Conservation (phyloP, 2,113 vertebrate species). For the Xiphophorus hellerii region DNA sequence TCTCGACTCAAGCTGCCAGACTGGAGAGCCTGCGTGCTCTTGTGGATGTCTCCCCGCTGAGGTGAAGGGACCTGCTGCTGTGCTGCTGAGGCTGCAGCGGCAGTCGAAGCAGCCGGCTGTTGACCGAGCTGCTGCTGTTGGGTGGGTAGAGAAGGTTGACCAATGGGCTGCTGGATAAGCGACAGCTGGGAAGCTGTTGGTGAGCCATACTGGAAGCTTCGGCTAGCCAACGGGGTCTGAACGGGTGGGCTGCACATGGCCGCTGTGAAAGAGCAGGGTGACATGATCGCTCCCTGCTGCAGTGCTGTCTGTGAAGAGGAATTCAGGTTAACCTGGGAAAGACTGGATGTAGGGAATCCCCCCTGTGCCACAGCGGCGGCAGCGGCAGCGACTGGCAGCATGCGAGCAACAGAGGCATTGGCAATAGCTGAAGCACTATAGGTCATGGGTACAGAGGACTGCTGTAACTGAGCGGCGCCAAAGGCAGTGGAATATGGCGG, state of each 20-base stretch:
- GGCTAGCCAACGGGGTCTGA: slow-evolving; percentile 90
- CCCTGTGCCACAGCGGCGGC: slow-evolving; percentile 84
- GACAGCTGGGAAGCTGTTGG: slow-evolving; percentile 93
- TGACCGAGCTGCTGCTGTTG: slow-evolving; percentile 68
- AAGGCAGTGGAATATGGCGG: slow-evolving; percentile 79
- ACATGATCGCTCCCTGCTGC: slow-evolving; percentile 86
- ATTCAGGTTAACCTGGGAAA: slow-evolving; percentile 87
- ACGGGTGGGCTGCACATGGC: slow-evolving; percentile 89
- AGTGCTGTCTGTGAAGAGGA: slow-evolving; percentile 85
- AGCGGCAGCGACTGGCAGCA: slow-evolving; percentile 83
- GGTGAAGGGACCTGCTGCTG: slow-evolving; percentile 80
- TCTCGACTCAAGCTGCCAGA: slow-evolving; percentile 91
- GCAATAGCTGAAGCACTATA: slow-evolving; percentile 82
- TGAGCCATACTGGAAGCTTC: slow-evolving; percentile 94
- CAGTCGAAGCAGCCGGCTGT: slow-evolving; percentile 57
- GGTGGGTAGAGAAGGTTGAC: slow-evolving; percentile 56
- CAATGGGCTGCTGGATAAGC: slow-evolving; percentile 84
- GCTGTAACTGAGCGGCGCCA: slow-evolving; percentile 82
- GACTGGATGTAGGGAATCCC: slow-evolving; percentile 82
- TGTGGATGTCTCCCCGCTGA: slow-evolving; percentile 88
- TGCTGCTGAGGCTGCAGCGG: slow-evolving; percentile 59
- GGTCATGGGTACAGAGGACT: slow-evolving; percentile 84
- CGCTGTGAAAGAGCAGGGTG: slow-evolving; percentile 90
- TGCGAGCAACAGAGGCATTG: slow-evolving; percentile 81
- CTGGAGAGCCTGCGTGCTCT: slow-evolving; percentile 91